Evolutionary conservation across 2,113 vertebrate genomes (phyloP), one percentile per base, ranked within the genome.

Genomic region (Cygnus atratus): DNA sequence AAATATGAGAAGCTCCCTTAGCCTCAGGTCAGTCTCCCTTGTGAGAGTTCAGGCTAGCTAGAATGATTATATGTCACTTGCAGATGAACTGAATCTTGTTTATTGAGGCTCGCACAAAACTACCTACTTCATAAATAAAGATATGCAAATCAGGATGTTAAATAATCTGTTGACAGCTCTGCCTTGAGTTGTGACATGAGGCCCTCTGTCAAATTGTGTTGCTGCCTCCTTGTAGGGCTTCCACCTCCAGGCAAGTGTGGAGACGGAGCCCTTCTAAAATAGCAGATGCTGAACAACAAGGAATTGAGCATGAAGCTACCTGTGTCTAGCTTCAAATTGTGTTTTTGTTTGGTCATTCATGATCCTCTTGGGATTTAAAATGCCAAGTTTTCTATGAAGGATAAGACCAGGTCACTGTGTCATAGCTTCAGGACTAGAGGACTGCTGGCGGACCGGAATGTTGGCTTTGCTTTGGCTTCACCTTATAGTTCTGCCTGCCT

Each of bases 131-230:
- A 39, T 25, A 33, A 28, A 17, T 28, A 43, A 65, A 62, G 44
- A 44, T 44, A 44, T 6, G 46, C 43, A 84, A 81, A 50, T 73
- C 16, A 44, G 7, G 6, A 54, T 55, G 54, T 87, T 94, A 84
- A 94, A 92, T 84, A 84, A 67, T 44, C 74, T 81, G 37, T 59
- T 94, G 54, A 73, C 59, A 88, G 50, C n/a, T 87, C 37, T 73
- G 37, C 26, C 41, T 81, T 61, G 50, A 22, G 44, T 57, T 88
- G 66, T 88, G 87, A 75, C 66, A 57, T 1, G 13, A 85, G 46
- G 62, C 13, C 66, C 19, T 37, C 15, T 39, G 61, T 78, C 79
- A 61, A 85, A 61, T 61, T 44, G 0, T 70, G 66, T 66, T 85
- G 57, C 66, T 74, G 70, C 66, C 70, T 90, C 66, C 61, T 92